phyloP scores from a whole-genome alignment of 2,113 vertebrate species.

The Thryonomys swinderianus region DNA sequence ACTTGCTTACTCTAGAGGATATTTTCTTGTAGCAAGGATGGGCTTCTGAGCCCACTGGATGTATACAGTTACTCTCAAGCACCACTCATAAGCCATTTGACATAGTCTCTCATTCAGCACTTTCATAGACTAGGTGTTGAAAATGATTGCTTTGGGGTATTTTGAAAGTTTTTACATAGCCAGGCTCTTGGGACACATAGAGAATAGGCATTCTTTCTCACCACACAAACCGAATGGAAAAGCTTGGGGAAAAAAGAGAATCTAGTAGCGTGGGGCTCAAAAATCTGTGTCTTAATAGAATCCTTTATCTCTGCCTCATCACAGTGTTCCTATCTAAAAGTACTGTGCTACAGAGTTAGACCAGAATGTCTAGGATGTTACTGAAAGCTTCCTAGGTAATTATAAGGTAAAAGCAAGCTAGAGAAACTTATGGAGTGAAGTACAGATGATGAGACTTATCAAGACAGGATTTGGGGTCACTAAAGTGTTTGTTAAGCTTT shows the following conservation, averaged over 20 bases:
- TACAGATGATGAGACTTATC: neutral
- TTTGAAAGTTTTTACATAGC: constrained; percentile 21
- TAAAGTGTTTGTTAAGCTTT: constrained; percentile 10
- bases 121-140: constrained; percentile 22
- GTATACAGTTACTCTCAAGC: neutral
- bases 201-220: constrained; percentile 47
- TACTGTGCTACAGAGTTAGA: neutral
- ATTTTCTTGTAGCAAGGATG: constrained; percentile 19
- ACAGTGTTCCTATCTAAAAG: neutral
- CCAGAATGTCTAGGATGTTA: neutral
- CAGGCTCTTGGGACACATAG: neutral
- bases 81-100: neutral
- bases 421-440: constrained; percentile 4
- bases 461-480: neutral
- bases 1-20: constrained; percentile 46
- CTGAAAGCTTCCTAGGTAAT: neutral
- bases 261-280: neutral
- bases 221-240: constrained; percentile 29
- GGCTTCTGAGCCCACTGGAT: neutral
- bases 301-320: constrained; percentile 1
- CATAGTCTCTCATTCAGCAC: neutral
- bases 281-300: constrained; percentile 9
- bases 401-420: neutral
- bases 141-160: constrained; percentile 24
- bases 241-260: neutral